Evolutionary conservation across 2,888 invertebrate genomes (phyloP), one percentile per base, ranked within the genome.

Genomic region (Unio delphinus): DNA sequence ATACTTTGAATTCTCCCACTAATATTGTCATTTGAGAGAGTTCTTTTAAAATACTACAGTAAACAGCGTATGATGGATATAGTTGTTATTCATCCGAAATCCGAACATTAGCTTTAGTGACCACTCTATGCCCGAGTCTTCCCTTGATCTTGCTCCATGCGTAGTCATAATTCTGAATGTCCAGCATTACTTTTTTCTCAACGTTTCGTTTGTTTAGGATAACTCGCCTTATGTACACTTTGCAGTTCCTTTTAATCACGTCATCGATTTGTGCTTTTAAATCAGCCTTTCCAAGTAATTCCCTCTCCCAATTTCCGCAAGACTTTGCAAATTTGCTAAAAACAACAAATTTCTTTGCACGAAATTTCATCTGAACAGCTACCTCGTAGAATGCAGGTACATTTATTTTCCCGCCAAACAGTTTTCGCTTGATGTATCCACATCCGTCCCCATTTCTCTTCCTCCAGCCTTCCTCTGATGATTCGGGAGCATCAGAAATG

Each of bases 321-420:
- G 56, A 20, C 18, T 6, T 30, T 11, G 62, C 68, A 45, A 68
- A 45, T 64, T 71, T 73, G 55, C 66, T 64, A 61, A 67, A 76
- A 5, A 73, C 59, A n/a, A 76, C 69, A 63, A 61, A 71, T 54
- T 68, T 64, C 65, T 66, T 72, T 28, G 62, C 56, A 64, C 67
- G 60, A 20, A 30, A 26, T 54, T 26, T 18, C 45, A 64, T 67
- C 28, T 75, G 74, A 17, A 74, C 74, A 7, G 74, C 34, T 26
- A 73, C 64, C 61, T 77, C 73, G 60, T 77, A 77, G 26, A 77
- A 55, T n/a, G 73, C 69, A 15, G 77, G 72, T 60, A 55, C 61
- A 18, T 56, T 54, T 11, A 64, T 65, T 30, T 71, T 67, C 4
- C 65, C 68, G 34, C 61, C 69, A 63, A 67, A 77, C 1, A 77